These are phyloP conservation scores for Solenopsis fugax DNA, from an alignment of 1,140 invertebrate species.

Conservation along the genomic window DNA sequence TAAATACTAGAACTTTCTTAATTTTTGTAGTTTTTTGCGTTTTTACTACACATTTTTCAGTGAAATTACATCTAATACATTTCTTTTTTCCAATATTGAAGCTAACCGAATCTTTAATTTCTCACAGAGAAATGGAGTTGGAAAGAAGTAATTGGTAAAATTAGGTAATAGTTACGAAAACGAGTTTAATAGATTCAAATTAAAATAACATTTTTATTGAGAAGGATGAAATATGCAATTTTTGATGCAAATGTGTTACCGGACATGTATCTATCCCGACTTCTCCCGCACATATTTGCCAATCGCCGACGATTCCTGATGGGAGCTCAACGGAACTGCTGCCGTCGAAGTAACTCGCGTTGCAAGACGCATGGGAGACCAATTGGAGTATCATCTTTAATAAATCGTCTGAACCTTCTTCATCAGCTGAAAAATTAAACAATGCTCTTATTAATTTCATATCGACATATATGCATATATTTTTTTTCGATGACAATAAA, in stretches of 20 bases:
- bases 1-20: no score
- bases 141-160: no score
- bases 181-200: constrained; percentile 32
- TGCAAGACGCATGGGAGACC: constrained; percentile 85
- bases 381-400: constrained; percentile 86
- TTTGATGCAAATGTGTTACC: constrained; percentile 88
- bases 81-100: no score
- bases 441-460: constrained; percentile 25
- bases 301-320: constrained; percentile 84
- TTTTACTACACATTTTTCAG: no score
- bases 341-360: constrained; percentile 70
- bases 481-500: background rate
- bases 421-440: constrained; percentile 75
- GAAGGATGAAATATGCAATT: background rate
- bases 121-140: no score
- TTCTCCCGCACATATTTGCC: constrained; percentile 90
- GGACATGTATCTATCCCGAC: constrained; percentile 91
- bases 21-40: no score
- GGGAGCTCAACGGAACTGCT: constrained; percentile 80
- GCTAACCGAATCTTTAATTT: no score
- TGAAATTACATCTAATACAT: no score
- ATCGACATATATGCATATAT: background rate
- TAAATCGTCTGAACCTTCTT: constrained; percentile 82
- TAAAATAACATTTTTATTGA: background rate
- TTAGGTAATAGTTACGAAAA: no score